Evolutionary conservation across 2,113 vertebrate genomes (phyloP), one percentile per base, ranked within the genome.

Genomic region (Mobula birostris): DNA sequence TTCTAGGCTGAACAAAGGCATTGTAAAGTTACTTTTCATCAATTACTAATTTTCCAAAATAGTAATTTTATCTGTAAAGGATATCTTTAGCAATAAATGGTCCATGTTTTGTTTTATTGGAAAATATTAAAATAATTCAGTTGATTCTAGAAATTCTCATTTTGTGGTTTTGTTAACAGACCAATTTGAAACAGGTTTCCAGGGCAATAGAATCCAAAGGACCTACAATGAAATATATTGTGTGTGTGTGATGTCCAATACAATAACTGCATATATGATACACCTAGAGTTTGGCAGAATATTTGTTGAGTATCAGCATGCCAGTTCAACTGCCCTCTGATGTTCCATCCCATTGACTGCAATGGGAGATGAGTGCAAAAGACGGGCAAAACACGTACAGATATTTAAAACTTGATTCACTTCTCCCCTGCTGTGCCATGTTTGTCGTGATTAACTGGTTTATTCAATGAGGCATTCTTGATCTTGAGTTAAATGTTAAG

Each of bases 81-180:
- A 93, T 76, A 76, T 74, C 91, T 93, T 93, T 74, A 93, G 91
- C 91, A 93, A 93, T 74, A 93, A 93, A 93, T 90, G 61, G 91
- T 76, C 88, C 91, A 72, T 93, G 70, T 93, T 93, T 93, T 74
- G 68, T 93, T 76, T 93, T 93, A 93, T 93, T 93, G 91, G 36
- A 74, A 70, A 93, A 74, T 93, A 93, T 93, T 93, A 93, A 93
- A 93, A 93, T 74, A 76, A 93, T 93, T 93, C 36, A 27, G 36
- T 93, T 93, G 70, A 93, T 74, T 74, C 21, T 93, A 56, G 70
- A 74, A 72, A 93, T 74, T 74, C 91, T 93, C 27, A 93, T 93
- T 88, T 92, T 76, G 91, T 93, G 70, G 48, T 93, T 93, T 93
- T 93, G 91, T 93, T 93, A 74, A 56, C 70, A 68, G 19, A 74